Evolutionary conservation across 2,113 vertebrate genomes (phyloP).

Genomic region (Nannospalax galili): DNA sequence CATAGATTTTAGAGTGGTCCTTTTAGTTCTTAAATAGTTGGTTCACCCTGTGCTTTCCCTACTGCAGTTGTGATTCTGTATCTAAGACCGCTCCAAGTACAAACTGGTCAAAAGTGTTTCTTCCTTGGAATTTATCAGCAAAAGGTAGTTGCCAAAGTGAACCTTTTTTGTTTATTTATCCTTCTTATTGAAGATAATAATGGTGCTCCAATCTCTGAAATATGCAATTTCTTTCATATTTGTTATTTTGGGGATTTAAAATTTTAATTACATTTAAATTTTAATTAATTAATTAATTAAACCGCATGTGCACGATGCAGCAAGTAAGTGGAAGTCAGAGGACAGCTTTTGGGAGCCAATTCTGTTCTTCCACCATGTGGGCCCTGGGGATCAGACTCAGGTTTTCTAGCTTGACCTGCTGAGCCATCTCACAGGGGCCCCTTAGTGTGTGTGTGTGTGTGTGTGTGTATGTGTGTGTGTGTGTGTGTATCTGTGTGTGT

Average conservation of each 20-base stretch:
- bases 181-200: not conserved
- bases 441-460: too few species aligned
- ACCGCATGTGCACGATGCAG: too few species aligned
- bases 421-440: too few species aligned
- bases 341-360: too few species aligned
- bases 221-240: conserved; percentile 9
- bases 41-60: not conserved
- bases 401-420: not conserved
- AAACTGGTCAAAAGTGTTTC: conserved; percentile 8
- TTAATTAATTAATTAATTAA: not conserved
- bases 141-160: conserved; percentile 11
- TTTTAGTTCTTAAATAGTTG: conserved; percentile 16
- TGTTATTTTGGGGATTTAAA: not conserved
- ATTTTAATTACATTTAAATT: not conserved
- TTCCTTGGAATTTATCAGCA: not conserved
- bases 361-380: not conserved
- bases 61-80: not conserved
- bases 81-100: not conserved
- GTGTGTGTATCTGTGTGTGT: too few species aligned
- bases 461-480: too few species aligned
- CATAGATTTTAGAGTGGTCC: not conserved
- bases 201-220: not conserved
- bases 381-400: not conserved
- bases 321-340: not conserved
- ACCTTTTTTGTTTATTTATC: not conserved